A percentile compares a stretch with the other conserved stretches of the same genome.
phyloP scores from a whole-genome alignment of 2,888 invertebrate genomes.

The Temnothorax unifasciatus region DNA sequence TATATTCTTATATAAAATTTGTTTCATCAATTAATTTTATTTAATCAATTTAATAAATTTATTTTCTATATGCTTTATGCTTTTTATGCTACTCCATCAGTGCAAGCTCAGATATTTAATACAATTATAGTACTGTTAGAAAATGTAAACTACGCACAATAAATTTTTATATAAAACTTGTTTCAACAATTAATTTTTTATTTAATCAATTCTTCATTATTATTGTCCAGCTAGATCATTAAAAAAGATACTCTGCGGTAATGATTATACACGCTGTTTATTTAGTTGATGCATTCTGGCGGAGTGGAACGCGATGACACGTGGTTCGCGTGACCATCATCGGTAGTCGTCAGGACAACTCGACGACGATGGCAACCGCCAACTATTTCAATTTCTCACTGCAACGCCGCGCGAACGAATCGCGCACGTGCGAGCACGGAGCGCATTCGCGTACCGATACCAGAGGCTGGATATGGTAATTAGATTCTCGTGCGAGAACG shows the following conservation, averaged over 20 bases:
- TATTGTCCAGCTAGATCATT: neutral
- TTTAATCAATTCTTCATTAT: neutral
- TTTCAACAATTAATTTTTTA: neutral
- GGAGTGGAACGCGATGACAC: neutral
- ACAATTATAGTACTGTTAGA: neutral
- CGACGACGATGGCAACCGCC: constrained; percentile 31
- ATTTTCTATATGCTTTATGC: no score
- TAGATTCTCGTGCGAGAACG: constrained; percentile 75
- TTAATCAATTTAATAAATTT: neutral
- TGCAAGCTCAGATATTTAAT: neutral
- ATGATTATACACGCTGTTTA: neutral
- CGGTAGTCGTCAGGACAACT: neutral
- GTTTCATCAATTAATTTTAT: neutral
- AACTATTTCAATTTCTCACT: constrained; percentile 70
- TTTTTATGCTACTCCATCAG: neutral
- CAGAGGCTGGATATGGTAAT: constrained; percentile 75
- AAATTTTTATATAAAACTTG: neutral
- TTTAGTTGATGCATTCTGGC: neutral
- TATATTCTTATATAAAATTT: neutral
- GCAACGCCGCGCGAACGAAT: constrained; percentile 29
- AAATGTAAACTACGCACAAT: neutral
- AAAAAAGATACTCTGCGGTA: neutral
- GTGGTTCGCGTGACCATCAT: constrained; percentile 21
- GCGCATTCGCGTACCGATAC: constrained; percentile 20
- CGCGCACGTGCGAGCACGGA: constrained; percentile 32